These are phyloP conservation scores for Adoxophyes honmai DNA, from an alignment of 1,140 invertebrate species.

Conservation along the genomic window DNA sequence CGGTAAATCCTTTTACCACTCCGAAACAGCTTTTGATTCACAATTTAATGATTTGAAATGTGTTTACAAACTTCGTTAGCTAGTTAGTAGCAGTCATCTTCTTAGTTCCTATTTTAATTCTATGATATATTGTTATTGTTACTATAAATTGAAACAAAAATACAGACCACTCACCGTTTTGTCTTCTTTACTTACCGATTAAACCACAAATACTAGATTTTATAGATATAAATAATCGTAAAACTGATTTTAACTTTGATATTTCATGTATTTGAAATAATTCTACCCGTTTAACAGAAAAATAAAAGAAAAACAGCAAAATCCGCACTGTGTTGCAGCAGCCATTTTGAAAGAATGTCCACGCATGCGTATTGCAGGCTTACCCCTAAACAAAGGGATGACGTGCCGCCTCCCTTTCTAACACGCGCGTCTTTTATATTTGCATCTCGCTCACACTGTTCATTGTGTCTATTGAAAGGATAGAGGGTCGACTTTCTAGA, in stretches of 20 bases:
- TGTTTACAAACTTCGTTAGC: too few relatives aligned
- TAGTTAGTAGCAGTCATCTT: too few relatives aligned
- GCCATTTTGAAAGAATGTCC: constrained; percentile 63
- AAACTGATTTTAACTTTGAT: too few relatives aligned
- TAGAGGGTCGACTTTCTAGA: constrained; percentile 44
- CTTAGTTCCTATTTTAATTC: too few relatives aligned
- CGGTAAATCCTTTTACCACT: background rate
- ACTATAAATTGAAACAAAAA: background rate
- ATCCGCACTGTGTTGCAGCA: constrained; percentile 42
- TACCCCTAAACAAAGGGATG: constrained; percentile 50
- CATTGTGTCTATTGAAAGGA: constrained; percentile 46
- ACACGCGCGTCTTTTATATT: constrained; percentile 3
- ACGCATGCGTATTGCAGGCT: constrained; percentile 45
- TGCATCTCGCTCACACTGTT: constrained; percentile 30
- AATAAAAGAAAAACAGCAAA: constrained; percentile 31
- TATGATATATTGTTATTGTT: too few relatives aligned
- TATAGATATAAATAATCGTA: background rate
- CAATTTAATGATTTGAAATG: too few relatives aligned
- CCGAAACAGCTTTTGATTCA: too few relatives aligned
- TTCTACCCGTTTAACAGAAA: background rate
- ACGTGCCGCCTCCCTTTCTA: constrained; percentile 31
- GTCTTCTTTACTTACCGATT: background rate
- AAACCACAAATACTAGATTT: background rate
- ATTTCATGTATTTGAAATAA: background rate
- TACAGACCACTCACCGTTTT: background rate